phyloP scores from a whole-genome alignment of 2,797 vertebrate species.

The Gallinago nigripennis region DNA sequence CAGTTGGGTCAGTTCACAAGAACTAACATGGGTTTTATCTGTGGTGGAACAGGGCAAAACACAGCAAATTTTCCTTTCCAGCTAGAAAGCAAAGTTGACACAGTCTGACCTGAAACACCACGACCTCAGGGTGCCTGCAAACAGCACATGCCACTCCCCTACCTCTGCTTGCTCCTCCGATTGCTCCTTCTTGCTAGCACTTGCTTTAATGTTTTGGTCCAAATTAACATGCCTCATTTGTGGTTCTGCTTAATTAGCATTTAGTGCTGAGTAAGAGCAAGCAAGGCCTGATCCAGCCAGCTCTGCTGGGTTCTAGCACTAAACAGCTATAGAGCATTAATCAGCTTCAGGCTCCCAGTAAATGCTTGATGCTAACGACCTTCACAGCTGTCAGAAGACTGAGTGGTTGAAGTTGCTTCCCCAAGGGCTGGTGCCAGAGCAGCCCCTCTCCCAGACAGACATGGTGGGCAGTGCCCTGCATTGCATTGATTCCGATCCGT shows the following conservation, averaged over 20 bases:
- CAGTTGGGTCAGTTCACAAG: background rate
- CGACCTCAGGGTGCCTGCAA: fast-evolving
- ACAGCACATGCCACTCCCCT: fast-evolving
- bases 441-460: background rate
- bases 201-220: background rate
- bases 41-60: background rate
- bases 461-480: background rate
- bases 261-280: background rate
- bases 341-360: background rate
- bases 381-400: background rate
- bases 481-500: background rate
- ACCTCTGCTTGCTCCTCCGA: background rate
- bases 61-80: background rate
- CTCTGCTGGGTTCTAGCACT: background rate
- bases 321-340: background rate
- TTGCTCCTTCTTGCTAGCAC: background rate
- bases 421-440: background rate
- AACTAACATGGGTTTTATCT: background rate
- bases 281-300: background rate
- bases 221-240: background rate
- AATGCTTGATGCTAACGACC: background rate
- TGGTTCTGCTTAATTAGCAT: background rate
- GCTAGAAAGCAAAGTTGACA: background rate
- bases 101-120: background rate
- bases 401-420: background rate